Base-by-base conservation (phyloP, 2,797 vertebrate species). In the Pangasius larnaudii region DNA sequence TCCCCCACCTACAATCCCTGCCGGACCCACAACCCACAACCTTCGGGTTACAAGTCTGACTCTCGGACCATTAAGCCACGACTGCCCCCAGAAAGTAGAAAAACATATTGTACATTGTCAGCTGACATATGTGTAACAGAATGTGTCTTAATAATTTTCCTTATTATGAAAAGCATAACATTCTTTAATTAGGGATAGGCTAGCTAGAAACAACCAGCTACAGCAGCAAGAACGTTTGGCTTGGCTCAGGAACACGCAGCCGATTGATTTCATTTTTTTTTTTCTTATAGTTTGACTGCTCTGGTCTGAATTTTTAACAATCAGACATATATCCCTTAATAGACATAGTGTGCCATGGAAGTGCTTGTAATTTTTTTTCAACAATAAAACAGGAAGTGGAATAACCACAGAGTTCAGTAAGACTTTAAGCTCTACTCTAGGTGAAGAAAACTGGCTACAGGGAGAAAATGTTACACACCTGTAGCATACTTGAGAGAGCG, bases 401-500 rank as follows among this genome's bases (percentile, higher is more conserved):
- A 81, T 42, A 27, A 24, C 0, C 22, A 81, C 53, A 81, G 19
- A 11, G 3, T 42, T 16, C 2, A 42, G 30, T 39, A 3, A 11
- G 49, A 4, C 10, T 61, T 87, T 65, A 71, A 49, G 19, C 11
- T 30, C 27, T 36, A 2, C 11, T 46, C 2, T 27, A 16, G n/a
- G 18, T 72, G 8, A 24, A 51, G 24, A 63, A 51, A 58, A 69
- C 9, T 22, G 16, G 6, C 14, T 24, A 83, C 8, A 67, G 30
- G 22, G 3, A 78, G n/a, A 82, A 83, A 65, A 0, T 1, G 13
- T 82, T 39, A 59, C 89, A 80, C 46, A 96, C 96, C 95, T 94
- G 91, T 85, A 14, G 92, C 92, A 88, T 93, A 95, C 87, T 95
- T 95, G 61, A 96, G 88, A 11, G 82, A 11, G 14, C 95, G 96